Conservation (phyloP, 2,888 invertebrate species). For the Trichopria drosophilae region DNA sequence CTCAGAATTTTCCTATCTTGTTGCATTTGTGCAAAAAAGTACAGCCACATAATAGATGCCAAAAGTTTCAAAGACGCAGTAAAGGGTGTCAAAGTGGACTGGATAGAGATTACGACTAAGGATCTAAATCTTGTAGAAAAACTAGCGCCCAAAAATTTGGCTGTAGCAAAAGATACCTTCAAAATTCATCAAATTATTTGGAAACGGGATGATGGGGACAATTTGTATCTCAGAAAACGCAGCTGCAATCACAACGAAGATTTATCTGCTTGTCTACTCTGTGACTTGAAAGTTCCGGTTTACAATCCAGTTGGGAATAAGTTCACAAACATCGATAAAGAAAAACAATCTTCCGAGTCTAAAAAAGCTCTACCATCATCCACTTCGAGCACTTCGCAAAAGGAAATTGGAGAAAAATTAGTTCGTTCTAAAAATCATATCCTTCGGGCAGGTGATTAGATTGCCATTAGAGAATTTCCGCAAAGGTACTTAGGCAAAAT, state of each 20-base stretch:
- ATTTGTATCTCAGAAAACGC: too few species aligned
- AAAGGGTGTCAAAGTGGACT: constrained; percentile 5
- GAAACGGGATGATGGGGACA: constrained; percentile 3
- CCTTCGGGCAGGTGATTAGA: too few species aligned
- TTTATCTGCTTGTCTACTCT: background rate
- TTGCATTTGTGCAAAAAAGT: too few species aligned
- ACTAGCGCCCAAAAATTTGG: constrained; percentile 1
- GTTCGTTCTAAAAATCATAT: too few species aligned
- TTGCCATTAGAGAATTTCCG: too few species aligned
- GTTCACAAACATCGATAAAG: background rate
- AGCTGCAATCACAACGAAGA: constrained; percentile 1
- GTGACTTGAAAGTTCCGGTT: constrained; percentile 4
- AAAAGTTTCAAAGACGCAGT: constrained; percentile 2
- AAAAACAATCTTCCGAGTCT: too few species aligned
- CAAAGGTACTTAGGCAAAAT: too few species aligned
- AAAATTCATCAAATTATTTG: too few species aligned
- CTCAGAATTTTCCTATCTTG: too few species aligned
- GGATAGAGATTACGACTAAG: background rate
- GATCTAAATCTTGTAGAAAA: constrained; percentile 4
- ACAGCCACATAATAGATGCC: constrained; percentile 1
- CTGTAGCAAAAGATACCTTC: constrained; percentile 1
- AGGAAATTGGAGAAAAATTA: too few species aligned
- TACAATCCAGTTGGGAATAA: constrained; percentile 3
- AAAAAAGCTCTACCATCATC: too few species aligned
- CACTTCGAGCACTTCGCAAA: too few species aligned